phyloP scores from a whole-genome alignment of 2,888 invertebrate genomes.

The Plutella xylostella region DNA sequence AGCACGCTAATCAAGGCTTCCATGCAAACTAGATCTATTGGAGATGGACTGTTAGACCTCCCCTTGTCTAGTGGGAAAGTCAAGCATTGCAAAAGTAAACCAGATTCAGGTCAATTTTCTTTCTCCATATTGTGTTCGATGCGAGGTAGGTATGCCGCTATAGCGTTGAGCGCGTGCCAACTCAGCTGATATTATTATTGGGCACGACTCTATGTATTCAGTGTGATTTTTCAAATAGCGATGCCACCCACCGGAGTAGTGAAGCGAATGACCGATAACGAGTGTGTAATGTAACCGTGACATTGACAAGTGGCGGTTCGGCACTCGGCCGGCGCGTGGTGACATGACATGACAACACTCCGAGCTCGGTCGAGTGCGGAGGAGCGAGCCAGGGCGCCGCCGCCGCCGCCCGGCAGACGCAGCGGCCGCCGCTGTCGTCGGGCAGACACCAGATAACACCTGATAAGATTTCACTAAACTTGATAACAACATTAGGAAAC shows the following conservation, averaged over 20 bases:
- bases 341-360: too few relatives aligned
- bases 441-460: too few relatives aligned
- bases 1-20: not conserved
- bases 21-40: not conserved
- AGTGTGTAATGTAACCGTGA: not conserved
- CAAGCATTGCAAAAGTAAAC: slow-evolving; percentile 14
- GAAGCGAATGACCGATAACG: slow-evolving; percentile 3
- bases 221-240: slow-evolving; percentile 5
- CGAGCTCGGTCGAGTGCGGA: too few relatives aligned
- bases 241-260: not conserved
- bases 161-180: slow-evolving; percentile 44
- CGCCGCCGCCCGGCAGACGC: not conserved
- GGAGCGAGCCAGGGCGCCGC: too few relatives aligned
- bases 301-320: not conserved
- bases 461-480: not conserved
- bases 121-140: slow-evolving; percentile 28
- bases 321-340: too few relatives aligned
- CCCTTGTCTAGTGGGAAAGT: too few relatives aligned
- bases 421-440: too few relatives aligned
- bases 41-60: too few relatives aligned
- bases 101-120: slow-evolving; percentile 34
- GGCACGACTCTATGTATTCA: slow-evolving; percentile 3
- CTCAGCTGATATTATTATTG: slow-evolving; percentile 29
- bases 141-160: slow-evolving; percentile 20
- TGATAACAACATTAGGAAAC: not conserved